Base-by-base conservation (phyloP, 2,888 invertebrate genomes). In the Polietes domitor region DNA sequence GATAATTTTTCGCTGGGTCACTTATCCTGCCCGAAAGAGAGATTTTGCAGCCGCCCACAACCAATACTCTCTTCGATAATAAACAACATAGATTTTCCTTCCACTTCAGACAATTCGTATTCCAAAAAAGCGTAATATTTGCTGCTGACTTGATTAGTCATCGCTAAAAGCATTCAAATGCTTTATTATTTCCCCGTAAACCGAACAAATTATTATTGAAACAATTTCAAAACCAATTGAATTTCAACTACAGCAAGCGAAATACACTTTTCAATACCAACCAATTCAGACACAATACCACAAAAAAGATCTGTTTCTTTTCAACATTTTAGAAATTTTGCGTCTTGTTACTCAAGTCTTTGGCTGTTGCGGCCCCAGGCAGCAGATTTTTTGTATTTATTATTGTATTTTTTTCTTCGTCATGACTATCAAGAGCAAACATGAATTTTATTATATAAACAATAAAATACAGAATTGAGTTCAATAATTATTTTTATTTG, bases 381-480 rank as follows among this genome's bases (percentile, higher is more conserved):
- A n/a, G n/a, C n/a, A n/a, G n/a, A n/a, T n/a, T n/a, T n/a, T n/a
- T n/a, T n/a, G n/a, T n/a, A n/a, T n/a, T n/a, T n/a, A n/a, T n/a
- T n/a, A n/a, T n/a, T n/a, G n/a, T n/a, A 53, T 17, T 53, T 21
- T 17, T 2, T 2, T 53, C 19, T 53, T 53, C 53, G 17, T 53
- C 53, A 55, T 10, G n/a, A 21, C 55, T 24, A 19, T 21, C 19
- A 55, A 55, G 19, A 17, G 10, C 24, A 55, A 21, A 21, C 55
- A 55, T 55, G 21, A 55, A 55, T 21, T 55, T 55, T 55, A 55
- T 55, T 55, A 9, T 10, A 17, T 55, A 55, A 55, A 55, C 55
- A 55, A 55, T 55, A 55, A 55, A 55, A 55, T 21, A 55, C 9
- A 4, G 21, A 55, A 55, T 55, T n/a, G 21, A 55, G 21, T 55